Evolutionary conservation across 2,797 vertebrate genomes (phyloP).

Genomic region (Bufotes viridis): DNA sequence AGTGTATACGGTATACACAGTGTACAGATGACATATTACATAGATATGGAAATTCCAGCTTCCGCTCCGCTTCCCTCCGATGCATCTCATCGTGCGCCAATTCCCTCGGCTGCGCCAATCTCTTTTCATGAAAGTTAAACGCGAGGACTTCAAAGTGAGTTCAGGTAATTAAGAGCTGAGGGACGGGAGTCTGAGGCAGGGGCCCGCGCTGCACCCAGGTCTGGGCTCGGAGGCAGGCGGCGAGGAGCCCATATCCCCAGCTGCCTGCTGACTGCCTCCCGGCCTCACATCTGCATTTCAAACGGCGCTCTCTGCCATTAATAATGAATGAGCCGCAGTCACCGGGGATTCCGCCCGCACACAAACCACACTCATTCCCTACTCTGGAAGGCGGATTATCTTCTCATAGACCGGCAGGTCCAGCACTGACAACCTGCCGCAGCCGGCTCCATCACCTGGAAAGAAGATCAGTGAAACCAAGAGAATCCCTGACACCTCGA

Average conservation of each 20-base stretch:
- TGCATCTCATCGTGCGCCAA: conserved; percentile 83
- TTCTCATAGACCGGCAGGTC: conserved; percentile 63
- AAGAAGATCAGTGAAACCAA: background rate
- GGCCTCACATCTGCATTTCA: conserved; percentile 99
- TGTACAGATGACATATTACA: background rate
- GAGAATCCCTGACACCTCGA: background rate
- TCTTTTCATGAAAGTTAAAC: conserved; percentile 84
- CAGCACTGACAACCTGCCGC: background rate
- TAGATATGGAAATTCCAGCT: conserved; percentile 40
- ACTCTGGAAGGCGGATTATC: conserved; percentile 72
- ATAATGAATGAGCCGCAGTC: conserved; percentile 99
- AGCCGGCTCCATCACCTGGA: background rate
- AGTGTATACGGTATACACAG: background rate
- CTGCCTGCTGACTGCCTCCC: conserved; percentile 86
- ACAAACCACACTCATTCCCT: conserved; percentile 82
- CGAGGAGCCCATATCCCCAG: conserved; percentile 81
- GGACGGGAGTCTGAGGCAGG: conserved; percentile 87
- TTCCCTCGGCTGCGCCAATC: conserved; percentile 82
- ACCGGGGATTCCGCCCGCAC: conserved; percentile 87
- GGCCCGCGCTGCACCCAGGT: conserved; percentile 84
- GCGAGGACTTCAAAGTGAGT: conserved; percentile 86
- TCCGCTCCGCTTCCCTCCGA: conserved; percentile 64
- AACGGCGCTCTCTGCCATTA: conserved; percentile 97
- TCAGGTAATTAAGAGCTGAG: conserved; percentile 91
- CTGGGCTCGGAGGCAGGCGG: conserved; percentile 80